Base-by-base conservation (phyloP, 2,797 vertebrate genomes). In the Pseudochromis fuscus region DNA sequence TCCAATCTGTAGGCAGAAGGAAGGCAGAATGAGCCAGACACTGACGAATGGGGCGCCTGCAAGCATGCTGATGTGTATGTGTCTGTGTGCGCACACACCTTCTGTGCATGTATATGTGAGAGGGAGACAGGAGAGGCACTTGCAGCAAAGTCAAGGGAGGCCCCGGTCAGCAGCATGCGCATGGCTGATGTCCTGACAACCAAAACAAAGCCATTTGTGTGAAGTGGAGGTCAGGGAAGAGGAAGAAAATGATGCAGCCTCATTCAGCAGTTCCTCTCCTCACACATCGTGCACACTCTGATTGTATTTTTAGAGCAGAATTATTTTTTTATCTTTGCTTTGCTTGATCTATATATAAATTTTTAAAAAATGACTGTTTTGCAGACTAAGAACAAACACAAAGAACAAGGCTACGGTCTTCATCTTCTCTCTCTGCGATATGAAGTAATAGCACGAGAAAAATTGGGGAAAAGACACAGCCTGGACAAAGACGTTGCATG, bases 1-100 rank as follows among this genome's bases (percentile, higher is more conserved):
- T 88, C 90, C 92, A 92, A 92, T 93, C 93, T 81, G 87, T 31
- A 77, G 85, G 84, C 92, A 86, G 89, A 85, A 83, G 83, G 77
- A 72, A 86, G 86, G 88, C 90, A 87, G 88, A 90, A 84, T 84
- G 90, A 91, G 87, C 58, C 83, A 58, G 82, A 71, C 88, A 25
- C 82, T 56, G 87, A 79, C 92, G 71, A 93, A 93, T 93, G 37
- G 83, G 83, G 64, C 48, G 76, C 73, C 78, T 83, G 79, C 90
- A 74, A 90, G 86, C 86, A 53, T 78, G 83, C 88, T 76, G 64
- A 67, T 81, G 69, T 83, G 63, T 75, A 23, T 72, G 24, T 85
- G 79, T 69, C 58, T 80, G 85, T 66, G 8, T 70, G 83, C 30
- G 81, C 81, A 56, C 79, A 68, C 78, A 63, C 67, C 77, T n/a